Conservation (phyloP, 2,113 vertebrate species). For the Capricornis sumatraensis region DNA sequence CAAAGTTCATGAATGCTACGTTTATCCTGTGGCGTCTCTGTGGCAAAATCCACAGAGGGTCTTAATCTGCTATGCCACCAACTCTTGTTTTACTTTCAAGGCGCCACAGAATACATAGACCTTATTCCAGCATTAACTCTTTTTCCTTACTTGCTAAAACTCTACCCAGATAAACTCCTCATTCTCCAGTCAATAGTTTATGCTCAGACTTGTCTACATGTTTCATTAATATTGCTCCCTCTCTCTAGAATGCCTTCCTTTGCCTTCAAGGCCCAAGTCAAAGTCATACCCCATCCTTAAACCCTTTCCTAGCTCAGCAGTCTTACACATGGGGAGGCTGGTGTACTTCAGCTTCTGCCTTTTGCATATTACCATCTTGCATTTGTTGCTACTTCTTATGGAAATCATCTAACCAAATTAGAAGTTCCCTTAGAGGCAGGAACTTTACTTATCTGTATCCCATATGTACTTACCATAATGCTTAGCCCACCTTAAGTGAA, state of each 20-base stretch:
- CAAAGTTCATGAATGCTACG: background rate
- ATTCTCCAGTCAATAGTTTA: background rate
- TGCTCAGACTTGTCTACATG: background rate
- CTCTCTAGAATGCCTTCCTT: background rate
- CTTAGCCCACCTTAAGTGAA: background rate
- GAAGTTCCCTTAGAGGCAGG: background rate
- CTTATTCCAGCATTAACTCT: background rate
- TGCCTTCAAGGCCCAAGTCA: background rate
- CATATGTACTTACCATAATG: too few species aligned
- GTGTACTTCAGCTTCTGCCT: background rate
- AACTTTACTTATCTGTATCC: background rate
- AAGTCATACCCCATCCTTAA: background rate
- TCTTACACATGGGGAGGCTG: background rate
- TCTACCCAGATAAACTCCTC: background rate
- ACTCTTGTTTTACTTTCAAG: background rate
- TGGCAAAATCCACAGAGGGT: background rate
- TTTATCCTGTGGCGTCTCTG: background rate
- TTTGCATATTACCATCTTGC: background rate
- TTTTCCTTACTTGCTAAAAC: background rate
- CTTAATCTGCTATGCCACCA: background rate
- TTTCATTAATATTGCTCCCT: background rate
- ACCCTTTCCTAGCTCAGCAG: background rate
- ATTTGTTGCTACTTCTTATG: background rate
- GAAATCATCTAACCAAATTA: background rate
- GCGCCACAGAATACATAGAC: background rate